Base-by-base conservation (phyloP, 2,888 invertebrate species). In the Melinopterus prodromus region DNA sequence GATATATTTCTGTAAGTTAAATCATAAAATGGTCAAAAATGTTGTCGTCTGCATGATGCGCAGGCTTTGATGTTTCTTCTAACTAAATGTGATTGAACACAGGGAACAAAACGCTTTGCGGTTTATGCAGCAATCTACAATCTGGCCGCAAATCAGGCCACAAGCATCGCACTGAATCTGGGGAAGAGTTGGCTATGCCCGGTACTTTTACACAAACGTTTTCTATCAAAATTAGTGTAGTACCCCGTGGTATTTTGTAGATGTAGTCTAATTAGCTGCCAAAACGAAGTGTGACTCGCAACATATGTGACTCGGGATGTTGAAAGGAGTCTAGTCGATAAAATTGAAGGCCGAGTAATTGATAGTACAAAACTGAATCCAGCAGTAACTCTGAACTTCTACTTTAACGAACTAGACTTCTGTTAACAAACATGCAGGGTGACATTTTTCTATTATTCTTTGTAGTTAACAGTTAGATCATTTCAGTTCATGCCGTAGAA, bases 81-180 rank as follows among this genome's bases (percentile, higher is more conserved):
- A 77, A 79, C 77, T 80, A 77, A 72, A 38, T 78, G 74, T 80
- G 77, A 77, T 78, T 80, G 77, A 80, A 84, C 93, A 96, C 93
- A 96, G 96, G 96, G 96, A 96, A 96, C 94, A 96, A 95, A 94
- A 96, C 96, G 87, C 93, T 95, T 90, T 96, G 96, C 91, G 96
- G 96, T 90, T 92, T 94, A 90, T 96, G 96, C 93, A 94, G 92
- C 91, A 92, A 94, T 85, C 95, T 94, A 85, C 95, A 94, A 85
- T 95, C 94, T 91, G 91, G 92, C 90, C 93, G 94, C 91, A 95
- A 93, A 92, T 93, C 93, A 87, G 91, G 91, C 87, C 90, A 93
- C 88, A 91, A 92, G 88, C 90, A 91, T 87, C 86, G 86, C 84
- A 84, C 85, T 81, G 82, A 82, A 82, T 86, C 86, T 80, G 89